Evolutionary conservation across 1,140 invertebrate species (phyloP).

Genomic region (Hestina assimilis): DNA sequence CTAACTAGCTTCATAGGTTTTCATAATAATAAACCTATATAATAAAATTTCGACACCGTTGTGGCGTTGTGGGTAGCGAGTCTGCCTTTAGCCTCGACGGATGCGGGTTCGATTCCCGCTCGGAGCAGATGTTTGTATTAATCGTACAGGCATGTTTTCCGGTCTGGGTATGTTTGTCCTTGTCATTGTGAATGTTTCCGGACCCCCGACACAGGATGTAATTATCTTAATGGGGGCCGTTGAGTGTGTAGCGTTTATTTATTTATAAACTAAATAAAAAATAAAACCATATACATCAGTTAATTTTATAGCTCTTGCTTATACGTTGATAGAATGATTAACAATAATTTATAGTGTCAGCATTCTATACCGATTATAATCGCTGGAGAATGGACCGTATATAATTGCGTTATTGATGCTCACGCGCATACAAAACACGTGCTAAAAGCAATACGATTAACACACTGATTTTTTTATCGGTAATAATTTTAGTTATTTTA

Average conservation of each 20-base stretch:
- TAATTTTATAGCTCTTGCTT: slow-evolving; percentile 24
- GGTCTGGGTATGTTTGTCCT: too few relatives aligned
- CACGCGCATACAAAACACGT: slow-evolving; percentile 23
- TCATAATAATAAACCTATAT: background rate
- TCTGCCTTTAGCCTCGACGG: too few relatives aligned
- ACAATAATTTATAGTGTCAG: slow-evolving; percentile 47
- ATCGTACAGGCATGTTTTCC: too few relatives aligned
- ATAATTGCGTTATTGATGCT: slow-evolving; percentile 44
- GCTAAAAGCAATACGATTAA: slow-evolving; percentile 10
- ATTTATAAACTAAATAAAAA: background rate
- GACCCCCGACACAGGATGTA: too few relatives aligned
- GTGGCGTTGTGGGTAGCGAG: too few relatives aligned
- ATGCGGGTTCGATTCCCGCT: too few relatives aligned
- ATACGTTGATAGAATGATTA: slow-evolving; percentile 38
- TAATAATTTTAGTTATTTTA: slow-evolving; percentile 7
- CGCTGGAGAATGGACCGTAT: slow-evolving; percentile 33
- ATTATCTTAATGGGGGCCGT: too few relatives aligned
- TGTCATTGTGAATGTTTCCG: too few relatives aligned
- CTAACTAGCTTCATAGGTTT: too few relatives aligned
- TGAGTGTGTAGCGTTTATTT: too few relatives aligned
- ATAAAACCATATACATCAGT: slow-evolving; percentile 11
- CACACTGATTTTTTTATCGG: background rate
- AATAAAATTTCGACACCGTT: too few relatives aligned
- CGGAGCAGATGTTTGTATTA: too few relatives aligned
- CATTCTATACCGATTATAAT: slow-evolving; percentile 28